Conservation (phyloP, 2,797 vertebrate genomes). For the Lepilemur ruficaudatus region DNA sequence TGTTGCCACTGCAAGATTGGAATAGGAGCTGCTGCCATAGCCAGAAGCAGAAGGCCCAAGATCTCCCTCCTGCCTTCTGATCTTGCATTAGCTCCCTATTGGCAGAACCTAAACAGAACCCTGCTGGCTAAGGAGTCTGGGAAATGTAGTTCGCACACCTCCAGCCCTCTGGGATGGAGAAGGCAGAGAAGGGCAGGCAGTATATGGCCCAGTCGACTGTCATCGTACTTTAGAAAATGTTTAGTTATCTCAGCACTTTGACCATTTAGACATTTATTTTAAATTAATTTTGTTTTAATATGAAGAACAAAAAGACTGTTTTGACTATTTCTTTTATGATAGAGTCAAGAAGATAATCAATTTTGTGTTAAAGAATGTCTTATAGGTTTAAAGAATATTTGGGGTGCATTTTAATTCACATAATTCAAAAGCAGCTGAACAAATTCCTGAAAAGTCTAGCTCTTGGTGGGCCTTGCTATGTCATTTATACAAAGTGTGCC, state of each 20-base stretch:
- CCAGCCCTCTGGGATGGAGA: background rate
- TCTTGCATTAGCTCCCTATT: background rate
- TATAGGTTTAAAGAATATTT: background rate
- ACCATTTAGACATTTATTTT: background rate
- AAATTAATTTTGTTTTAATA: background rate
- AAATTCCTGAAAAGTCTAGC: background rate
- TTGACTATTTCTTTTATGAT: background rate
- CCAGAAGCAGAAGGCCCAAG: background rate
- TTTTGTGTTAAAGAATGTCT: background rate
- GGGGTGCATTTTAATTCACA: background rate
- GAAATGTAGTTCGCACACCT: background rate
- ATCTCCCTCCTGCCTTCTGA: background rate
- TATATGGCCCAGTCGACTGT: background rate
- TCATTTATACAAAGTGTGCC: background rate
- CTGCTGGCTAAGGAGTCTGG: background rate
- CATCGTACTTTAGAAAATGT: background rate
- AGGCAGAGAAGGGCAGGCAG: background rate
- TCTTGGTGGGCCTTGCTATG: background rate
- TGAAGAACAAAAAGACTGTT: background rate
- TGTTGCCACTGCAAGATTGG: rapidly evolving
- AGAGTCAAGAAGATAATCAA: background rate
- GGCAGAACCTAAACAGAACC: background rate
- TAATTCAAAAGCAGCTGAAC: background rate
- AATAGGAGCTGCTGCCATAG: background rate
- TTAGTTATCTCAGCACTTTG: background rate